These are phyloP conservation scores for Sitta europaea DNA, from an alignment of 2,113 vertebrate genomes.

Conservation along the genomic window DNA sequence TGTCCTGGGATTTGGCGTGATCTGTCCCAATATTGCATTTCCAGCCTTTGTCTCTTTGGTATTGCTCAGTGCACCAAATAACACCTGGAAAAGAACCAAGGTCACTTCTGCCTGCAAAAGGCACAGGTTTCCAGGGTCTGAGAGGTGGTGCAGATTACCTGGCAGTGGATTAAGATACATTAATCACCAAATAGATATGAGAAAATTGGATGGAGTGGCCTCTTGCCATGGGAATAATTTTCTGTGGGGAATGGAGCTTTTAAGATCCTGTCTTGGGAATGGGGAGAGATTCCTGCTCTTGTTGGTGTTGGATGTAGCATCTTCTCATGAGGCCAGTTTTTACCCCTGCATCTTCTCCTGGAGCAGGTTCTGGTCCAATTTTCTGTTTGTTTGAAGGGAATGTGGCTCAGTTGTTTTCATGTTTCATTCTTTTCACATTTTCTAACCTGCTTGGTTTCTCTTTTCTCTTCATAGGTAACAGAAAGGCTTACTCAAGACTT, in stretches of 20 bases:
- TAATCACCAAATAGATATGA: background rate
- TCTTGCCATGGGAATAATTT: background rate
- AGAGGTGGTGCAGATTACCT: background rate
- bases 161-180: accelerated
- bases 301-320: background rate
- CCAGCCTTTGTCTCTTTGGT: background rate
- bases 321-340: background rate
- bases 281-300: background rate
- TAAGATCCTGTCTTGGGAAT: background rate
- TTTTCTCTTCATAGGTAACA: background rate
- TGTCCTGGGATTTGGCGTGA: background rate
- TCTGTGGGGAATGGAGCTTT: background rate
- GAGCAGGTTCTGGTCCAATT: background rate
- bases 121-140: background rate
- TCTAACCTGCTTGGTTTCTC: background rate
- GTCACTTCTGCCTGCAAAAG: background rate
- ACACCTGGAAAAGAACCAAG: background rate
- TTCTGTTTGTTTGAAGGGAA: background rate
- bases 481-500: background rate
- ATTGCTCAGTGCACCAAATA: background rate
- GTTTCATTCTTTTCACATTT: background rate
- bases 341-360: background rate
- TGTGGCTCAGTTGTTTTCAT: background rate
- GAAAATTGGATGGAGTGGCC: background rate
- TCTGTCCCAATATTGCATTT: background rate